Base-by-base conservation (phyloP, 2,888 invertebrate species). In the Diloba caeruleocephala region DNA sequence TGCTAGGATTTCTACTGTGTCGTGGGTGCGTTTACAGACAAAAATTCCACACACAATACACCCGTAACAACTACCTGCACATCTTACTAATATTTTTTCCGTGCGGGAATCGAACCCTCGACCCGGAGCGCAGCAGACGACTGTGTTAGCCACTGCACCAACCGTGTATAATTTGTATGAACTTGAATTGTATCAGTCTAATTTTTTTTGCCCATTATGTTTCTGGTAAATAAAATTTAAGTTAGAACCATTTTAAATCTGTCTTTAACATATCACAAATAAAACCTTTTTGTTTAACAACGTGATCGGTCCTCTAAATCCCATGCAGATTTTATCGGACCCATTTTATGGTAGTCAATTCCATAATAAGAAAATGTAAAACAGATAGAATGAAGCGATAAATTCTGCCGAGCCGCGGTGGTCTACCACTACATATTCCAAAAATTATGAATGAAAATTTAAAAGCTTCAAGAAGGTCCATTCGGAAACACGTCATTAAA, bases 401-500 rank as follows among this genome's bases (percentile, higher is more conserved):
- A 29, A 62, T 62, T 60, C n/a, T 19, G 17, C n/a, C 23, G 42
- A 52, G 44, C 31, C 13, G 34, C 9, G 21, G 69, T 63, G 61
- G 57, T 67, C 61, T 45, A 42, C 43, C 44, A 43, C 36, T 21
- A 42, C n/a, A 37, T 43, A 64, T 71, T 63, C 58, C 28, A 52
- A 74, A 67, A 62, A 65, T 46, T 48, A 56, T 53, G 46, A 70
- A 70, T 71, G 54, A 68, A 71, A 69, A 73, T 69, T 56, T 56
- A 68, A 71, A 71, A 74, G 51, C 28, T 43, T 51, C 28, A 36
- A 49, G 21, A 37, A 28, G 45, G 15, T 28, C 33, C 50, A 26
- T 72, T 72, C 32, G 9, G 43, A 71, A 71, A 78, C 79, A 78
- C 77, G 51, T 78, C 76, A 72, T 82, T 81, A 79, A 67, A 67